A percentile compares a stretch with the other conserved stretches of the same genome.
Evolutionary conservation across 2,113 vertebrate genomes (phyloP).

Genomic region (Garra rufa): DNA sequence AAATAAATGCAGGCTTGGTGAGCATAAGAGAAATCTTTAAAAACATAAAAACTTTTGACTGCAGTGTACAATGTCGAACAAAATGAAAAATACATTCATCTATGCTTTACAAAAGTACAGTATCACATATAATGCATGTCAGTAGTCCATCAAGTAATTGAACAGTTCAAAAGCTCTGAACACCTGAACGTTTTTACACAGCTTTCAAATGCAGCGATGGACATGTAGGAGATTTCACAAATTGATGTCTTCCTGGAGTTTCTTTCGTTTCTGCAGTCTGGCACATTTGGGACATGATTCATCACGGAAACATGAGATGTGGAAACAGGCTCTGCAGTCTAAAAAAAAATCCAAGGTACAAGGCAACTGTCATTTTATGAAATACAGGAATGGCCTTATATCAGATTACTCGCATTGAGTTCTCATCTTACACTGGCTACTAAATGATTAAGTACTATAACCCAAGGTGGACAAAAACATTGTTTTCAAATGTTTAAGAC

Average conservation of each 20-base stretch:
- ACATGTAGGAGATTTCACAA: not conserved
- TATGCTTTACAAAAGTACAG: not conserved
- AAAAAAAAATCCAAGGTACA: not conserved
- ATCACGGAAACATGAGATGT: constrained; percentile 47
- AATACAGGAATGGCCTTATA: not conserved
- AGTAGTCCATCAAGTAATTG: not conserved
- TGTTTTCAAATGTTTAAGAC: not conserved
- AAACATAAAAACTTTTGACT: too few species aligned
- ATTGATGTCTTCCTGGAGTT: not conserved
- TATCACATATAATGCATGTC: not conserved
- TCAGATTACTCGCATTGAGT: not conserved
- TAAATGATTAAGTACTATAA: not conserved
- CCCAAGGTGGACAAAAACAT: not conserved
- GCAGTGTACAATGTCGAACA: not conserved
- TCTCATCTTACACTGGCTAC: not conserved
- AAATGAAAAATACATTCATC: not conserved
- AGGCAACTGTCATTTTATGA: constrained; percentile 4
- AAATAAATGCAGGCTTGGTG: too few species aligned
- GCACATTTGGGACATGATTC: constrained; percentile 47
- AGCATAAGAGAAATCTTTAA: too few species aligned
- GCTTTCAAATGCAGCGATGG: not conserved
- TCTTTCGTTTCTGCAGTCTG: constrained; percentile 47
- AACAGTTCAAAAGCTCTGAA: not conserved
- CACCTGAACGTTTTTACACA: not conserved
- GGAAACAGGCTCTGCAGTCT: constrained; percentile 56